Percentiles rank a stretch among this genome's conserved stretches.
These are phyloP conservation scores for Nomada hirtipes DNA, from an alignment of 2,888 invertebrate genomes.

Conservation along the genomic window DNA sequence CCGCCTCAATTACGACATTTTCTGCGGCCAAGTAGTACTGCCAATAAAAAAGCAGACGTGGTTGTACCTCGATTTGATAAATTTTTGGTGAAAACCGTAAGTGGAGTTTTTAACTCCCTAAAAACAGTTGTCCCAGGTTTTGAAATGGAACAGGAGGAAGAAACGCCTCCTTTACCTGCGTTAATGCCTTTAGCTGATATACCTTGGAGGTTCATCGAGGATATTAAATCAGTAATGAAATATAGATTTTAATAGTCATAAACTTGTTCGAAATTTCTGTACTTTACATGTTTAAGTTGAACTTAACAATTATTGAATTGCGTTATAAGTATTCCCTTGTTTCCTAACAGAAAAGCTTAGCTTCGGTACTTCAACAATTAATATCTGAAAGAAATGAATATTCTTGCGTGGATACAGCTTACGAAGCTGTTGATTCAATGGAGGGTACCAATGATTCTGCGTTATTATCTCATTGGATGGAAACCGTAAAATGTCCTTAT, in stretches of 20 bases:
- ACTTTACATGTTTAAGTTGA: background rate
- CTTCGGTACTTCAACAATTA: constrained; percentile 75
- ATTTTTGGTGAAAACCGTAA: constrained; percentile 91
- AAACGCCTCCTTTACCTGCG: constrained; percentile 74
- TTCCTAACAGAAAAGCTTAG: constrained; percentile 65
- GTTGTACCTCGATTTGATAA: constrained; percentile 86
- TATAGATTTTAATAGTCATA: background rate
- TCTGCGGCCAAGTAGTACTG: constrained; percentile 79
- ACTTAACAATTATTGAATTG: background rate
- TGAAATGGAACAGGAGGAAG: constrained; percentile 83
- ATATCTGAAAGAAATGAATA: constrained; percentile 85
- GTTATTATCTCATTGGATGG: constrained; percentile 80
- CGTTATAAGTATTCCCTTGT: background rate
- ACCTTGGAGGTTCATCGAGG: constrained; percentile 85
- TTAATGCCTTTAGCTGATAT: constrained; percentile 81
- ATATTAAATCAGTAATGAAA: constrained; percentile 80
- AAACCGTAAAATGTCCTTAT: constrained; percentile 76
- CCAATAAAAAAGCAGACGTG: constrained; percentile 84
- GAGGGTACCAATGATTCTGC: constrained; percentile 81
- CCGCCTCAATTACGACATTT: constrained; percentile 80
- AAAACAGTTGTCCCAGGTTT: constrained; percentile 89
- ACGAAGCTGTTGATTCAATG: constrained; percentile 87
- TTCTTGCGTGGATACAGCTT: constrained; percentile 87
- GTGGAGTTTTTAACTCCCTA: constrained; percentile 91
- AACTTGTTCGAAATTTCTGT: background rate